Evolutionary conservation across 2,888 invertebrate genomes (phyloP).

Genomic region (Notocelia uddmanniana): DNA sequence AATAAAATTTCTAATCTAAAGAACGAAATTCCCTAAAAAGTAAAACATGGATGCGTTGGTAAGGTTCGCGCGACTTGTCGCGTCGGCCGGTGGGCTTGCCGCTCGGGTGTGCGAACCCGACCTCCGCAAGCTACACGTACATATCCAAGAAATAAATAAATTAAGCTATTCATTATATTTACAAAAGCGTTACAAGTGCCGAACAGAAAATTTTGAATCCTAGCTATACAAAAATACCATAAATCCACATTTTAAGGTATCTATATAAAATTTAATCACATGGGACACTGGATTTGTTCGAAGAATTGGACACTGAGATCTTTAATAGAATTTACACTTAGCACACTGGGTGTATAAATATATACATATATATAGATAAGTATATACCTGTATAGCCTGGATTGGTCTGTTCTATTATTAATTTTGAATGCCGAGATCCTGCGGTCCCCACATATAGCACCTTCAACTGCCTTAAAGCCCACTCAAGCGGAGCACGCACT

Average conservation of each 20-base stretch:
- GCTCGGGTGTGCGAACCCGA: slow-evolving; percentile 40
- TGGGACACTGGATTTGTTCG: slow-evolving; percentile 82
- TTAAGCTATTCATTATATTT: slow-evolving; percentile 80
- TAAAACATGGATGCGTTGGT: slow-evolving; percentile 61
- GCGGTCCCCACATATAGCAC: slow-evolving; percentile 78
- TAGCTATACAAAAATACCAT: slow-evolving; percentile 81
- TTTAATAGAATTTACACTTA: slow-evolving; percentile 61
- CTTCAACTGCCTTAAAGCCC: slow-evolving; percentile 45
- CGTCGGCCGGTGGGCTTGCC: slow-evolving; percentile 46
- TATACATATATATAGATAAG: no score
- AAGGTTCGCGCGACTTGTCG: slow-evolving; percentile 38
- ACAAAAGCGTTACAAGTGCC: slow-evolving; percentile 82
- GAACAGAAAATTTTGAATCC: slow-evolving; percentile 75
- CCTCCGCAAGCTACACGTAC: slow-evolving; percentile 31
- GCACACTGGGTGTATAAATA: slow-evolving; percentile 69
- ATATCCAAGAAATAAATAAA: slow-evolving; percentile 78
- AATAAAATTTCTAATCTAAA: slow-evolving; percentile 85
- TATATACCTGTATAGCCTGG: slow-evolving; percentile 59
- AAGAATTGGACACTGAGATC: slow-evolving; percentile 82
- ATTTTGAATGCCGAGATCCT: slow-evolving; percentile 21
- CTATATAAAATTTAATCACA: slow-evolving; percentile 74
- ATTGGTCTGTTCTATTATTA: slow-evolving; percentile 51
- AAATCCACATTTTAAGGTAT: slow-evolving; percentile 70
- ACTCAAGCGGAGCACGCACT: slow-evolving; percentile 35
- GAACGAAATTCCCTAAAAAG: slow-evolving; percentile 83